Evolutionary conservation across 2,113 vertebrate genomes (phyloP), one percentile per base, ranked within the genome.

Genomic region (Ammospiza caudacuta): DNA sequence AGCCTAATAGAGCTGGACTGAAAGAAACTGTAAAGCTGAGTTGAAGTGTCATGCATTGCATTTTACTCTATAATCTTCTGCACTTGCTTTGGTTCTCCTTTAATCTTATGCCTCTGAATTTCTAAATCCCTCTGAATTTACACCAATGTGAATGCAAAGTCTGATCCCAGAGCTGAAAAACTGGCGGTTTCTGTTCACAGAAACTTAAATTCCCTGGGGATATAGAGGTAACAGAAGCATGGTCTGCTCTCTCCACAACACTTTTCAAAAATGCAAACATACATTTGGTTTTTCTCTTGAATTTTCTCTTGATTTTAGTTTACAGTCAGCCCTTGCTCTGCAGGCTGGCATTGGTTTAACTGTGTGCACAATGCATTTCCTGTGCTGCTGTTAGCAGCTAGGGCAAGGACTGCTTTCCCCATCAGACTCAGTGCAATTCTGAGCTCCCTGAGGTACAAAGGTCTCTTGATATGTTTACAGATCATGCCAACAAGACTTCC

Each of bases 41-140:
- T 0, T n/a, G 43, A 62, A 70, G 10, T 21, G 61, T 22, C 4
- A 15, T 4, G 16, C 0, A 0, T 8, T 83, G 51, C 12, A n/a
- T 87, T 86, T 89, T 46, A 43, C 31, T 68, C 37, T 44, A 6
- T 41, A 41, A 49, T 18, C 20, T 70, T 49, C 59, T 59, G 39
- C 41, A 47, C 46, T 57, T 41, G 28, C 61, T 90, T n/a, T 63
- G 15, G 12, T 35, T 68, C 43, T 51, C 29, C 23, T 66, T 86
- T 49, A 66, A 25, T 41, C 18, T 58, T 58, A 49, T 6, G 15
- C 39, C 59, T 77, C 29, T 33, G 33, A 24, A 41, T 63, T 88
- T 68, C 59, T 69, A 64, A 54, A 24, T 55, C 15, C 20, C 25
- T 28, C 62, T 62, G 44, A 10, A 55, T 70, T 91, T 74, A 78